A percentile compares a stretch with the other conserved stretches of the same genome.
These are phyloP conservation scores for Scolopax rusticola DNA, from an alignment of 2,797 vertebrate species.

Conservation along the genomic window DNA sequence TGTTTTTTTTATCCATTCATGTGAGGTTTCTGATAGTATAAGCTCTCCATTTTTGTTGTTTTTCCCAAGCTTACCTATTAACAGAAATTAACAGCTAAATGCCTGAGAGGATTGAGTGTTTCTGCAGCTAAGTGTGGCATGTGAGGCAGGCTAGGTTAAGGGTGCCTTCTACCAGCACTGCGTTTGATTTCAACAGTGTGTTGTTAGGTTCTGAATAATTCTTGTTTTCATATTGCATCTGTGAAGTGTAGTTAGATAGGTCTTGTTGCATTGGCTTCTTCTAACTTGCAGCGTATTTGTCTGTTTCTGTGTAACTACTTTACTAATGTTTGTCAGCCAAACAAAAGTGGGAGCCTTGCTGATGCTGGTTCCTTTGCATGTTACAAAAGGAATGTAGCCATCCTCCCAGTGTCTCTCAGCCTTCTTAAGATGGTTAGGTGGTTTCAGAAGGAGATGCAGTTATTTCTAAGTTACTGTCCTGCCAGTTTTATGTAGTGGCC, in stretches of 20 bases:
- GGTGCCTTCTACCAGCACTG: background rate
- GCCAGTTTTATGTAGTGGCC: background rate
- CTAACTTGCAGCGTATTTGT: background rate
- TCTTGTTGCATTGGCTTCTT: background rate
- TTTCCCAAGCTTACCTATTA: background rate
- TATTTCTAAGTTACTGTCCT: background rate
- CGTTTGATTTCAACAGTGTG: background rate
- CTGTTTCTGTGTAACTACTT: background rate
- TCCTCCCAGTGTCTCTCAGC: background rate
- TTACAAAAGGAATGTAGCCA: background rate
- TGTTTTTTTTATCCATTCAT: background rate
- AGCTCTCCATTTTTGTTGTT: rapidly evolving
- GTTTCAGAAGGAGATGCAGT: background rate
- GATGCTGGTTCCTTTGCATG: background rate
- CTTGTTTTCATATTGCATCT: background rate
- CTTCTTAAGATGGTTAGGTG: background rate
- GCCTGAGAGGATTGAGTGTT: background rate
- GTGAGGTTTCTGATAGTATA: background rate
- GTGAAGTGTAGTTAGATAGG: background rate
- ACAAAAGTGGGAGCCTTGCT: background rate
- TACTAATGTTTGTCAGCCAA: background rate
- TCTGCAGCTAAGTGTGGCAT: background rate
- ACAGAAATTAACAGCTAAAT: background rate
- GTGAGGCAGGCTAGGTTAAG: rapidly evolving
- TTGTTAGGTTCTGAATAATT: background rate